These are phyloP conservation scores for Dissostichus mawsoni DNA, from an alignment of 2,113 vertebrate species.

Conservation along the genomic window DNA sequence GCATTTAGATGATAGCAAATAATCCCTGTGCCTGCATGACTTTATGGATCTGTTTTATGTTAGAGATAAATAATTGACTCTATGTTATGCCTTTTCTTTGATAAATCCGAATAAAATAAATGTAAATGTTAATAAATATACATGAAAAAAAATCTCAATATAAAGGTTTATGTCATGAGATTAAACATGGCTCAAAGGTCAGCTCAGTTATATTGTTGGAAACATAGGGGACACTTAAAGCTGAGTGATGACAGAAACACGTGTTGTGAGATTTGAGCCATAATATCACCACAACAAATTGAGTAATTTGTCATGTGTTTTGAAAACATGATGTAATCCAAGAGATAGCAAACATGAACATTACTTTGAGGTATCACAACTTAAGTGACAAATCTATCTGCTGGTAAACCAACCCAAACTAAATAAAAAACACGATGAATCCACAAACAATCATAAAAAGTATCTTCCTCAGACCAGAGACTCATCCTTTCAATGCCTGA, in stretches of 20 bases:
- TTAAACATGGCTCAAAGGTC: neutral
- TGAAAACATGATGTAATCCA: conserved; percentile 10
- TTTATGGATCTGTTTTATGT: neutral
- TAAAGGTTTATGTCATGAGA: neutral
- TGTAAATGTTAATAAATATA: neutral
- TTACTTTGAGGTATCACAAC: neutral
- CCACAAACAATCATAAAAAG: neutral
- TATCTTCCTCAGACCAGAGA: neutral
- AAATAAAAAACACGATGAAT: neutral
- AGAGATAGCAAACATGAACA: neutral
- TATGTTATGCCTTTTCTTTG: neutral
- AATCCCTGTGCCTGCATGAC: neutral
- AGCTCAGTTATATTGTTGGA: neutral
- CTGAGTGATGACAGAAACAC: neutral
- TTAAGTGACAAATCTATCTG: neutral
- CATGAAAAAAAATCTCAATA: neutral
- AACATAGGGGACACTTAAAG: neutral
- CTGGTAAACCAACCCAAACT: neutral
- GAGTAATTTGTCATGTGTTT: neutral
- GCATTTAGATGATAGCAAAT: too few species aligned
- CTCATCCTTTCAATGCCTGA: too few species aligned
- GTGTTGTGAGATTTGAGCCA: neutral
- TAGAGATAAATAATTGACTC: neutral
- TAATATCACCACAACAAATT: neutral
- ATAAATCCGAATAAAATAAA: neutral